Evolutionary conservation across 1,140 invertebrate genomes (phyloP).

Genomic region (Drosophila equinoxialis): DNA sequence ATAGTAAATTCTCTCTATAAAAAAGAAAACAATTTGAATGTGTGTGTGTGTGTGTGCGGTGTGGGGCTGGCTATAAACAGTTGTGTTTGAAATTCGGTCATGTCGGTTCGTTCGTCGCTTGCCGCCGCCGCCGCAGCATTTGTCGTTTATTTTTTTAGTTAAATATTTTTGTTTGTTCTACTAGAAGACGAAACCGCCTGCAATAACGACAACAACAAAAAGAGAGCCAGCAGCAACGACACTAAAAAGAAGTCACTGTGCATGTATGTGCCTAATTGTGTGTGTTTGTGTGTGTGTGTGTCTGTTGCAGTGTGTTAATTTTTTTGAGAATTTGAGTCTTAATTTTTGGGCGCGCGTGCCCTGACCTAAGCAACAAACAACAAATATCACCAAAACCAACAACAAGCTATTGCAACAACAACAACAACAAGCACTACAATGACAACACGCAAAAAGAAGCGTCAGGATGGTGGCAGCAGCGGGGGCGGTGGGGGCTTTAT

Average conservation of each 20-base stretch:
- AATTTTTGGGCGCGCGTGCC: conserved; percentile 3
- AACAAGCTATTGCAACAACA: conserved; percentile 20
- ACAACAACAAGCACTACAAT: conserved; percentile 81
- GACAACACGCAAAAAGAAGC: conserved; percentile 91
- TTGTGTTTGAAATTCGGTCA: conserved; percentile 30
- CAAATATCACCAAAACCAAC: conserved; percentile 19
- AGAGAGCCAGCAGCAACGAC: not conserved
- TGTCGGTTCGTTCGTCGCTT: not conserved
- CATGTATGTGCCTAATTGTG: not conserved
- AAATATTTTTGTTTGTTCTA: conserved; percentile 15
- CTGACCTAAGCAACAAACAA: conserved; percentile 9
- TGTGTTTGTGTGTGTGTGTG: conserved; percentile 4
- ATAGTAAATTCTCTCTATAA: conserved; percentile 45
- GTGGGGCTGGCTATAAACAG: conserved; percentile 20
- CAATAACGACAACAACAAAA: not conserved
- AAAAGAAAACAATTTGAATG: conserved; percentile 12
- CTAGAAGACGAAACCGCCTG: conserved; percentile 8
- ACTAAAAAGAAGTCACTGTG: conserved; percentile 6
- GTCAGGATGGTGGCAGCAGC: conserved; percentile 86
- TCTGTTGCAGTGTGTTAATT: conserved; percentile 14
- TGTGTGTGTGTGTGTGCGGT: conserved; percentile 34
- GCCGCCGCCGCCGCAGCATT: conserved; percentile 4
- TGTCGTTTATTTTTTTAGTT: conserved; percentile 24
- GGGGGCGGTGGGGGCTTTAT: conserved; percentile 86
- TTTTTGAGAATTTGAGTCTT: conserved; percentile 26